phyloP scores from a whole-genome alignment of 2,888 invertebrate species.

The Nomada fabriciana region DNA sequence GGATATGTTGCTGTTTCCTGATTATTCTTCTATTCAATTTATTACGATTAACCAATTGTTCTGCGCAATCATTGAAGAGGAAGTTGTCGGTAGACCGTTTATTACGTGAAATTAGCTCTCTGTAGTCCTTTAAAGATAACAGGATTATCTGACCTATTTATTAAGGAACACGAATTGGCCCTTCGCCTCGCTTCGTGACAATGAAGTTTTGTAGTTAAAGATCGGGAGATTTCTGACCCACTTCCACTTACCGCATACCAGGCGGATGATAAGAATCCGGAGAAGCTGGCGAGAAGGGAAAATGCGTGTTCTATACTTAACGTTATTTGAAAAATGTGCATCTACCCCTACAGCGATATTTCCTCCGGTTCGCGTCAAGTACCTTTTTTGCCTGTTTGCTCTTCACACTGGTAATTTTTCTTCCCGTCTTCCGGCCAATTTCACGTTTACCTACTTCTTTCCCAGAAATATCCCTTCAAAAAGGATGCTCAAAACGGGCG shows the following conservation, averaged over 20 bases:
- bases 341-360: conserved; percentile 1
- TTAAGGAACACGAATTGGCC: conserved; percentile 5
- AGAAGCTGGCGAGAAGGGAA: conserved; percentile 14
- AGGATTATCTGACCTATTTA: conserved; percentile 55
- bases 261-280: conserved; percentile 40
- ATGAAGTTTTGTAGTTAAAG: conserved; percentile 52
- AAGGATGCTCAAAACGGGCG: not conserved
- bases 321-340: conserved; percentile 6
- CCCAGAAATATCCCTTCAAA: not conserved
- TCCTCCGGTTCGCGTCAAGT: not conserved
- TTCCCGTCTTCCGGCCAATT: conserved; percentile 10
- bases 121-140: conserved; percentile 8
- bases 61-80: not conserved
- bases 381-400: conserved; percentile 1
- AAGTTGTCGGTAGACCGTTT: not conserved
- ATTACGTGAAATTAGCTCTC: not conserved
- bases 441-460: conserved; percentile 20
- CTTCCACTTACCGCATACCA: conserved; percentile 45
- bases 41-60: not conserved
- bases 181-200: conserved; percentile 28
- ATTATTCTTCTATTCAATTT: not conserved
- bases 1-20: not conserved
- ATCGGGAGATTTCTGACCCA: conserved; percentile 59
- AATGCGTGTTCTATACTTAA: conserved; percentile 5
- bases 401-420: not conserved